These are phyloP conservation scores for Cyrtodaria siliqua DNA, from an alignment of 2,888 invertebrate species.

Conservation along the genomic window DNA sequence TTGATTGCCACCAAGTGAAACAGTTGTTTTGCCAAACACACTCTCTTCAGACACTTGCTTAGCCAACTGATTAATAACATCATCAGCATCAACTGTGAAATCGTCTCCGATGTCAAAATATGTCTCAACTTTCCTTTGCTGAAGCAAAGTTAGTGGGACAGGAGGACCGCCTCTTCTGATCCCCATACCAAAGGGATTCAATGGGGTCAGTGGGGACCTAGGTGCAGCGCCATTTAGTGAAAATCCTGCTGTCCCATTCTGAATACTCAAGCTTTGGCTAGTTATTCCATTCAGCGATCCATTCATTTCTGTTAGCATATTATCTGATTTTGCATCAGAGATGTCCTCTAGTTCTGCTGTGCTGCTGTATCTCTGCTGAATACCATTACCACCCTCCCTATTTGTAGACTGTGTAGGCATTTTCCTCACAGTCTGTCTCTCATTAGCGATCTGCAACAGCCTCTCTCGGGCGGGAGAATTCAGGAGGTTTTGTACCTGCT, in stretches of 20 bases:
- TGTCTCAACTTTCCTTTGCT: slow-evolving; percentile 43
- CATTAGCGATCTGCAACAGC: slow-evolving; percentile 56
- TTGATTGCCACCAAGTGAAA: too few relatives aligned
- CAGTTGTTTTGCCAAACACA: neutral
- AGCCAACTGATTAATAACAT: slow-evolving; percentile 75
- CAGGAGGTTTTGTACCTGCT: slow-evolving; percentile 72
- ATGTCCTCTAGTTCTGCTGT: too few relatives aligned
- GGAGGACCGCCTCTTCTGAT: neutral
- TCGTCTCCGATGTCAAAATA: slow-evolving; percentile 67
- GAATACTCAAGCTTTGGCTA: neutral
- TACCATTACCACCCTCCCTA: neutral
- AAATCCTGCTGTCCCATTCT: neutral
- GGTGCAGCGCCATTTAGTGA: neutral
- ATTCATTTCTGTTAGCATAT: too few relatives aligned
- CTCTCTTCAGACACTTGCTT: slow-evolving; percentile 12
- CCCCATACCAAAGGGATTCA: slow-evolving; percentile 15
- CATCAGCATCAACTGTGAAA: slow-evolving; percentile 69
- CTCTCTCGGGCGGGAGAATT: slow-evolving; percentile 67
- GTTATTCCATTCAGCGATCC: too few relatives aligned
- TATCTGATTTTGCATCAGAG: too few relatives aligned
- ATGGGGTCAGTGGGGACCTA: slow-evolving; percentile 26
- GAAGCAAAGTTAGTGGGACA: slow-evolving; percentile 29
- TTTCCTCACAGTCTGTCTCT: slow-evolving; percentile 32
- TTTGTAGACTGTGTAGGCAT: too few relatives aligned
- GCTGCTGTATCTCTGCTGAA: neutral